phyloP scores from a whole-genome alignment of 2,113 vertebrate genomes.

The Istiophorus platypterus region DNA sequence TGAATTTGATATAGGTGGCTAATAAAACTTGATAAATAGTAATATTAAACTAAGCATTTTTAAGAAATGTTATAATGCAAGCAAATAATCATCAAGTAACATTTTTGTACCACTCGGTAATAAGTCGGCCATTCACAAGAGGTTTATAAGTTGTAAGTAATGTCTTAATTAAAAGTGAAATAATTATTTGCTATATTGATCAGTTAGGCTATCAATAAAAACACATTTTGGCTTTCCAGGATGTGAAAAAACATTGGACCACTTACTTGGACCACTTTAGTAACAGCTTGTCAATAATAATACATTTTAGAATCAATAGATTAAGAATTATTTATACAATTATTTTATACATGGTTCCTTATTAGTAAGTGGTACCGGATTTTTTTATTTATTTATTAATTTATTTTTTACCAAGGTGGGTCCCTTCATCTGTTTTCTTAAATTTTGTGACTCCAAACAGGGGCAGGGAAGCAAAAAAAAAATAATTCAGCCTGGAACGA shows the following conservation, averaged over 20 bases:
- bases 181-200: not conserved
- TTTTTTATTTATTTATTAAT: too few relatives aligned
- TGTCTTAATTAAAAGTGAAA: not conserved
- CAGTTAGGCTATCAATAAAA: not conserved
- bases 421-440: not conserved
- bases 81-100: not conserved
- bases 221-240: constrained; percentile 4
- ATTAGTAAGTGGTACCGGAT: not conserved
- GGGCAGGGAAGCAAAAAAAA: constrained; percentile 13
- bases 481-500: constrained; percentile 47
- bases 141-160: not conserved
- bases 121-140: not conserved
- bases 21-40: too few relatives aligned
- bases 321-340: not conserved
- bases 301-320: not conserved
- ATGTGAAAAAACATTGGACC: not conserved
- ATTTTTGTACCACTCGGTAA: not conserved
- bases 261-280: not conserved
- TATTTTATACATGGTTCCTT: not conserved
- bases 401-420: not conserved
- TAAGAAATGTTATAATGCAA: too few relatives aligned
- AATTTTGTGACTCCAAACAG: constrained; percentile 48
- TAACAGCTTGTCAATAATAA: not conserved
- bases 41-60: too few relatives aligned
- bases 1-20: too few relatives aligned